A percentile compares a stretch with the other conserved stretches of the same genome.
These are phyloP conservation scores for Idaea dimidiata DNA, from an alignment of 2,888 invertebrate genomes.

Conservation along the genomic window DNA sequence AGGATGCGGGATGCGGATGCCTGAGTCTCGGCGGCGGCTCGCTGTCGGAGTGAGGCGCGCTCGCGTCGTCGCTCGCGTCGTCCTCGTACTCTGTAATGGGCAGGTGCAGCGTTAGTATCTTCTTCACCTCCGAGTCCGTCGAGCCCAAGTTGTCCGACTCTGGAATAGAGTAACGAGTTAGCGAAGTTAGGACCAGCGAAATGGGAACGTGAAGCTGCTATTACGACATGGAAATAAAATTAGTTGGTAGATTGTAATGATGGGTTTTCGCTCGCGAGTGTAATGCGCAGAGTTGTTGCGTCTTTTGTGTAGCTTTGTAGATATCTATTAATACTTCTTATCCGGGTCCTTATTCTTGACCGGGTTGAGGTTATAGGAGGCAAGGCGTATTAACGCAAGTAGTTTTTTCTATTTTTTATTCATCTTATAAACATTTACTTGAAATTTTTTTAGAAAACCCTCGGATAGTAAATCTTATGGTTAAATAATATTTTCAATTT, in stretches of 20 bases:
- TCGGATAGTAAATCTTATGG: too few relatives aligned
- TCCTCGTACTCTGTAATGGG: slow-evolving; percentile 97
- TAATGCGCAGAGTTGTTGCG: too few relatives aligned
- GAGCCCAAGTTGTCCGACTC: slow-evolving; percentile 97
- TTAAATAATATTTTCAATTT: too few relatives aligned
- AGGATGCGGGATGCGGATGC: slow-evolving; percentile 64
- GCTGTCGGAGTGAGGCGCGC: slow-evolving; percentile 80
- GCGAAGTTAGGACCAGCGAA: slow-evolving; percentile 6
- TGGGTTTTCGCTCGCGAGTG: not conserved
- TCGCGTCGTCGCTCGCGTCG: slow-evolving; percentile 84
- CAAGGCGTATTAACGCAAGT: too few relatives aligned
- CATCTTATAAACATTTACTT: too few relatives aligned
- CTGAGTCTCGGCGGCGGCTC: slow-evolving; percentile 64
- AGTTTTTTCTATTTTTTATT: too few relatives aligned
- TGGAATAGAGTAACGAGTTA: slow-evolving; percentile 64
- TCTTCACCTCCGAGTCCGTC: slow-evolving; percentile 96
- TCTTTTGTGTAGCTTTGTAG: too few relatives aligned
- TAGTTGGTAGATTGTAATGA: not conserved
- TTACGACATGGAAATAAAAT: slow-evolving; percentile 30
- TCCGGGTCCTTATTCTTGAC: too few relatives aligned
- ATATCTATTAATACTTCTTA: too few relatives aligned
- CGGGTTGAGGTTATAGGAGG: too few relatives aligned
- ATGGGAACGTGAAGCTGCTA: slow-evolving; percentile 38
- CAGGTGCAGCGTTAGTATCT: slow-evolving; percentile 95
- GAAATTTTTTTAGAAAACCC: too few relatives aligned